phyloP scores from a whole-genome alignment of 2,797 vertebrate species.

The Sebastes miniatus region DNA sequence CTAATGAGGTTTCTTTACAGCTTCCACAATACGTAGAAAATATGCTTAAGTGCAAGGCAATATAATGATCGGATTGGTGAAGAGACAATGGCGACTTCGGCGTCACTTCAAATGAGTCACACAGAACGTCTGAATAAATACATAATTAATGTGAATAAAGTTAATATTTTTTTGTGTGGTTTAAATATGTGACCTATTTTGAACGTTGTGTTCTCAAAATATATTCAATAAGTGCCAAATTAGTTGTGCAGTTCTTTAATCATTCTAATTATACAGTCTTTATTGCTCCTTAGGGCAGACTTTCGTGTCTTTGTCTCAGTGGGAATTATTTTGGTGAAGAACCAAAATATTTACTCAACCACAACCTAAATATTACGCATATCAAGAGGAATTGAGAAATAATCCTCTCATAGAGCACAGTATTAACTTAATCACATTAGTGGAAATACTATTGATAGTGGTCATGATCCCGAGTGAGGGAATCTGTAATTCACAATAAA shows the following conservation, averaged over 20 bases:
- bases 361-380: conserved; percentile 83
- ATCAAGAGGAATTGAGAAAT: conserved; percentile 83
- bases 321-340: conserved; percentile 81
- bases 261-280: conserved; percentile 85
- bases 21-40: conserved; percentile 73
- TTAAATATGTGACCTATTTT: conserved; percentile 83
- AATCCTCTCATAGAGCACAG: conserved; percentile 80
- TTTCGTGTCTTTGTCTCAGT: conserved; percentile 80
- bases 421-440: conserved; percentile 84
- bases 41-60: conserved; percentile 68
- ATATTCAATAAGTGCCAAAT: conserved; percentile 82
- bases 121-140: conserved; percentile 61
- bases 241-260: conserved; percentile 81
- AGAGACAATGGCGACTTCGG: conserved; percentile 70
- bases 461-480: conserved; percentile 76
- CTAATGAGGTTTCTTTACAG: conserved; percentile 73
- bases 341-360: conserved; percentile 81
- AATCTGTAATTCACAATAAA: conserved; percentile 70
- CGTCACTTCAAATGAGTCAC: conserved; percentile 74
- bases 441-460: conserved; percentile 81
- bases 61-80: conserved; percentile 77
- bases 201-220: conserved; percentile 77
- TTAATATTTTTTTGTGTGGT: conserved; percentile 69
- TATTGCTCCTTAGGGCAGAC: conserved; percentile 80
- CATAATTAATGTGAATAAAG: conserved; percentile 78